Evolutionary conservation across 1,140 invertebrate genomes (phyloP), one percentile per base, ranked within the genome.

Genomic region (Nilaparvata lugens): DNA sequence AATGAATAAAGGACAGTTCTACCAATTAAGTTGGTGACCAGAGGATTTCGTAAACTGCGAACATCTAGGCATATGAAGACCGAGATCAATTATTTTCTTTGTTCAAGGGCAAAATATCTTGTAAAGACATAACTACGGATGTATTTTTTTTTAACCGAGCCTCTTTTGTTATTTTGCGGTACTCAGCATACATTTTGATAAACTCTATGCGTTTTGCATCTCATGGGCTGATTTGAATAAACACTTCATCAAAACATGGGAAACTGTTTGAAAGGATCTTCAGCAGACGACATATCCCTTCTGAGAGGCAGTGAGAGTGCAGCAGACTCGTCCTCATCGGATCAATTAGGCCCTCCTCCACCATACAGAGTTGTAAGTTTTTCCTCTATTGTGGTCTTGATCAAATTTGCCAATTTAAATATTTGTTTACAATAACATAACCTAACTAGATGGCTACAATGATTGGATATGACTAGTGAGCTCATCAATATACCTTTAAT

Each of bases 281-380:
- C 75, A 52, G 74, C 79, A n/a, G 81, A 83, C 70, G 80, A 83
- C 71, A 80, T 83, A 61, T 82, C 81, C 56, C 70, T 83, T 19
- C 68, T 83, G 45, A 73, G 80, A 59, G 79, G 79, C 35, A 77
- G 72, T 65, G 80, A 82, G 57, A 79, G 74, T 67, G 71, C 74
- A 16, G 68, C 71, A 55, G 78, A 78, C 63, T 75, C 75, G 18
- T 69, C 69, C 9, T 76, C 69, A 7, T 74, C 72, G 53, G 78
- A 79, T 68, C 77, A 77, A 66, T 68, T 78, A 66, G 74, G 69
- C 56, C 71, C 72, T 52, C 72, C 74, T 24, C 67, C 75, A 57
- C 74, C 76, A 31, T 78, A 79, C 65, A 78, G 78, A 73, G 79
- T 80, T 76, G 73, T 67, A 48, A 48, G 45, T 48, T 18, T 35